Conservation (phyloP, 2,888 invertebrate genomes). For the Steinernema scapterisci region DNA sequence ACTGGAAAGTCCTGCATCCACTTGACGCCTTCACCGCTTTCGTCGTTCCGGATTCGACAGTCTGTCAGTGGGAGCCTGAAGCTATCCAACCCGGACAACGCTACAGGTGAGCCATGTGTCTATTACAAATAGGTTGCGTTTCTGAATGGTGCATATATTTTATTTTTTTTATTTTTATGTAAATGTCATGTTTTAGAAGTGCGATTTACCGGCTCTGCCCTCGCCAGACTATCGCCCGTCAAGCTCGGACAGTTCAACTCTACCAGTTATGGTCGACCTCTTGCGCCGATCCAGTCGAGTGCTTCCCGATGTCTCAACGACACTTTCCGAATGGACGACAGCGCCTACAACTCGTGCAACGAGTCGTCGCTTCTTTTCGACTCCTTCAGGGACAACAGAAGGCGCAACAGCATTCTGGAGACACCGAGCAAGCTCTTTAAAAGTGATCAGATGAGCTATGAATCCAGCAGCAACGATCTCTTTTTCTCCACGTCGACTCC, state of each 20-base stretch:
- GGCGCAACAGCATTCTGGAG: not conserved
- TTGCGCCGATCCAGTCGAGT: slow-evolving; percentile 18
- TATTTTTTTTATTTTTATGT: too few species aligned
- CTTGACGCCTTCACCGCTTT: slow-evolving; percentile 16
- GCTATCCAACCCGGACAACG: slow-evolving; percentile 2
- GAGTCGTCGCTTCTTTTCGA: slow-evolving; percentile 12
- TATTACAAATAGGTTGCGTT: not conserved
- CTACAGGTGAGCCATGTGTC: not conserved
- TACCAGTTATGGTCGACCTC: not conserved
- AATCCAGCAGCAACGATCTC: not conserved
- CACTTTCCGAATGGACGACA: slow-evolving; percentile 17
- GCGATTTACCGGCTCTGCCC: not conserved
- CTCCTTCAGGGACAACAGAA: not conserved
- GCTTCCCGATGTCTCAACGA: slow-evolving; percentile 10
- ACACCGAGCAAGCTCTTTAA: slow-evolving; percentile 2
- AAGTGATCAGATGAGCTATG: not conserved
- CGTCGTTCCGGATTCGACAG: slow-evolving; percentile 7
- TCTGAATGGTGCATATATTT: too few species aligned
- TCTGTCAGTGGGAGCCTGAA: not conserved
- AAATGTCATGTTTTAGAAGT: not conserved
- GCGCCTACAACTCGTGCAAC: slow-evolving; percentile 12
- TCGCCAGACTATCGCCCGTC: not conserved
- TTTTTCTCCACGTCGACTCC: slow-evolving; percentile 10
- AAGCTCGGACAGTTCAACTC: not conserved
- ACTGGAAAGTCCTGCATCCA: slow-evolving; percentile 5